These are phyloP conservation scores for Acrossocheilus wenchowensis DNA, from an alignment of 2,797 vertebrate genomes.

Conservation along the genomic window DNA sequence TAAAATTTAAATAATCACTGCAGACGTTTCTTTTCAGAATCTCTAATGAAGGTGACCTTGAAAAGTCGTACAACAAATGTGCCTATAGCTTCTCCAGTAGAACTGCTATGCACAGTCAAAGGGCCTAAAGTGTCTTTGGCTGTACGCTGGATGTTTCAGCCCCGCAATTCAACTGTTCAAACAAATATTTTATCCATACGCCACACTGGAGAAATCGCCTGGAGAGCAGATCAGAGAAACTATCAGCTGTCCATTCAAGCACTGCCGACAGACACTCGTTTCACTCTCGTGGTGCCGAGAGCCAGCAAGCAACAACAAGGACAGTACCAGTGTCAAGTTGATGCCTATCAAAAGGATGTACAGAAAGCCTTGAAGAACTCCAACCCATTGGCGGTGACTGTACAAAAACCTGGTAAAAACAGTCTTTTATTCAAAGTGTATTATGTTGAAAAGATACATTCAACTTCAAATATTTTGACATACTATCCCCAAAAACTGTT, in stretches of 20 bases:
- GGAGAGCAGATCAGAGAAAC: conserved; percentile 64
- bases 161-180: neutral
- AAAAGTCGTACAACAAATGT: conserved; percentile 47
- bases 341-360: conserved; percentile 64
- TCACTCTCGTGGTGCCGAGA: conserved; percentile 65
- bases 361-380: conserved; percentile 66
- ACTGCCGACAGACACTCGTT: neutral
- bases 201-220: conserved; percentile 68
- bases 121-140: conserved; percentile 62
- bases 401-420: conserved; percentile 72
- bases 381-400: conserved; percentile 62
- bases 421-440: neutral
- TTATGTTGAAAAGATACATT: neutral
- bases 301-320: conserved; percentile 70
- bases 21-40: conserved; percentile 60
- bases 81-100: conserved; percentile 62
- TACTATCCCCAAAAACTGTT: neutral
- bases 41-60: conserved; percentile 62
- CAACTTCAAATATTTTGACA: neutral
- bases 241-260: conserved; percentile 71
- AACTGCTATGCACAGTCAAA: conserved; percentile 69
- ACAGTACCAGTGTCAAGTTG: conserved; percentile 69
- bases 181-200: conserved; percentile 69
- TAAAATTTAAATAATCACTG: neutral
- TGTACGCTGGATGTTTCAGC: conserved; percentile 73